phyloP scores from a whole-genome alignment of 2,113 vertebrate genomes.

The Heterotilapia buettikoferi region DNA sequence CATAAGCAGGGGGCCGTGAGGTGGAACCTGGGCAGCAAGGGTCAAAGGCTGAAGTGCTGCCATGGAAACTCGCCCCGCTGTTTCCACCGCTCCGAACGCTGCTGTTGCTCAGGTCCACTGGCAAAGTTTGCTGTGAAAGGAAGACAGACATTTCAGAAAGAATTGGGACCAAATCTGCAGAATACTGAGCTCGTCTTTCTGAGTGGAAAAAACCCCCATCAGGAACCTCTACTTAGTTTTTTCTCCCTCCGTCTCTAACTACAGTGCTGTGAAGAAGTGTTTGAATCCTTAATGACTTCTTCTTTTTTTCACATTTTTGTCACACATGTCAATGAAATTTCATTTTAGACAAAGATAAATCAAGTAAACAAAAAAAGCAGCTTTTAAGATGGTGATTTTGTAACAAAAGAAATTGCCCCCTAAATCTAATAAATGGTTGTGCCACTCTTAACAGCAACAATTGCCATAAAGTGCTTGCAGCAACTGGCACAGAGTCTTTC shows the following conservation, averaged over 20 bases:
- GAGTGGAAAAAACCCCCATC: accelerated
- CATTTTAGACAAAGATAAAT: background rate
- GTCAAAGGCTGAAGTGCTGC: conserved; percentile 91
- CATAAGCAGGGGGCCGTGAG: conserved; percentile 82
- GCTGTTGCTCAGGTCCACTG: conserved; percentile 93
- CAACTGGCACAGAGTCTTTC: background rate
- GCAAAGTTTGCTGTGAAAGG: conserved; percentile 83
- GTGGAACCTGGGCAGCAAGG: conserved; percentile 94
- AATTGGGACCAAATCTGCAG: background rate
- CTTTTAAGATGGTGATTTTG: background rate
- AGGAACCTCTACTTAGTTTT: background rate
- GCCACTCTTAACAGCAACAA: background rate
- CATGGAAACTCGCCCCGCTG: conserved; percentile 79
- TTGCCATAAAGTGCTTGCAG: background rate
- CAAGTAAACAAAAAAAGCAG: background rate
- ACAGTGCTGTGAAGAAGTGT: background rate
- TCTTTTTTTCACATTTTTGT: background rate
- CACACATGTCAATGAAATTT: background rate
- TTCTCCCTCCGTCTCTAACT: background rate
- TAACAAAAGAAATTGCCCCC: background rate
- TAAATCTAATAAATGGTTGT: background rate
- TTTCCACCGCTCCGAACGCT: conserved; percentile 82
- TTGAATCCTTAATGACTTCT: background rate
- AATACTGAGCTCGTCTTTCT: background rate
- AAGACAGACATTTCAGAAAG: background rate